Evolutionary conservation across 1,140 invertebrate genomes (phyloP), one percentile per base, ranked within the genome.

Genomic region (Drosophila fuyamai): DNA sequence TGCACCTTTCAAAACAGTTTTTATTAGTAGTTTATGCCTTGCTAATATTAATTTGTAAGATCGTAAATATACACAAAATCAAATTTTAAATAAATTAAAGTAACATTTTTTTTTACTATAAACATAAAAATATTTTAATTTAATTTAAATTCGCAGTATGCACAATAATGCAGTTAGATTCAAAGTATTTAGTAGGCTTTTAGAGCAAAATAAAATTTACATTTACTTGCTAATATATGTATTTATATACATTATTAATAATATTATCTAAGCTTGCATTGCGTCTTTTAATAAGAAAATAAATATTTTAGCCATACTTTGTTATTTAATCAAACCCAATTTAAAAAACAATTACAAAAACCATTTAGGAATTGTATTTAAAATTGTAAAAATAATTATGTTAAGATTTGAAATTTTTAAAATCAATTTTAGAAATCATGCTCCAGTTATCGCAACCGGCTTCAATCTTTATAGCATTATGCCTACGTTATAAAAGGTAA

Each of bases 41-140:
- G 41, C 48, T 43, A 53, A 55, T 53, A 48, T 55, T 47, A 35
- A 53, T 57, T 67, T 32, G 7, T 14, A 9, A 46, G 8, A 27
- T 51, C 57, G 27, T 35, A 57, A 50, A 46, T 55, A 51, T 65
- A 57, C 46, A 47, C 65, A 51, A 65, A 72, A 51, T 40, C 41
- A 44, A 55, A 27, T 40, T 16, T 16, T 36, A 46, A 51, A 58
- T 35, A 48, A 72, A 27, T 35, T 44, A 40, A 32, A 53, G 16
- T 58, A 43, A 71, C 43, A 51, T 44, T 8, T 41, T 29, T 29
- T 50, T 58, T 57, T 32, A 23, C 35, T 67, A 48, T 59, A 63
- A 53, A 27, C 32, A 40, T 70, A 38, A 43, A 63, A 23, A 62
- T 36, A 10, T 56, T 56, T 8, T 59, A 51, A 32, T 41, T 16